These are phyloP conservation scores for Ctenochaetus hawaiiensis DNA, from an alignment of 2,797 vertebrate genomes.

Conservation along the genomic window DNA sequence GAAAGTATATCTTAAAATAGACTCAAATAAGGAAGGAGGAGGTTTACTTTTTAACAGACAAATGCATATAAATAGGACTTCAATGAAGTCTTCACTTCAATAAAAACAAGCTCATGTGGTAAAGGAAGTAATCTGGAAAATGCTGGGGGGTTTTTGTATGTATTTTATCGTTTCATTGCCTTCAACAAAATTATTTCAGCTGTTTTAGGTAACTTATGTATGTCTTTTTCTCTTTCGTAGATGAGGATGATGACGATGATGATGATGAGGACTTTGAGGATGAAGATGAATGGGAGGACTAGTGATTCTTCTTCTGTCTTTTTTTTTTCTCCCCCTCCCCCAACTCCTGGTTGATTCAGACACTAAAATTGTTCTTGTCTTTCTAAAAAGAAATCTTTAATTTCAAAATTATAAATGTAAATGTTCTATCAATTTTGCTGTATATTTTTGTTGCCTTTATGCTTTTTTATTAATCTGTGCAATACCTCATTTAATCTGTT, in stretches of 20 bases:
- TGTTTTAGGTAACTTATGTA: not conserved
- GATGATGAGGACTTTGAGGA: constrained; percentile 98
- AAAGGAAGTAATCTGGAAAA: not conserved
- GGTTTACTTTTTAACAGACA: not conserved
- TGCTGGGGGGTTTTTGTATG: not conserved
- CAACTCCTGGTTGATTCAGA: constrained; percentile 82
- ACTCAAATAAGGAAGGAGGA: not conserved
- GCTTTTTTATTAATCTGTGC: constrained; percentile 96
- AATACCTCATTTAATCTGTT: constrained; percentile 99
- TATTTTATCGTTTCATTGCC: not conserved
- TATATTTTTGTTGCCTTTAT: constrained; percentile 97
- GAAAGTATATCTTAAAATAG: not conserved
- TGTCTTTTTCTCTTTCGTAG: constrained; percentile 77
- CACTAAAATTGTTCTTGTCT: constrained; percentile 92
- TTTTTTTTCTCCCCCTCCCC: constrained; percentile 26
- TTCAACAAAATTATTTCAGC: not conserved
- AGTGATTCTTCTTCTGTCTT: constrained; percentile 70
- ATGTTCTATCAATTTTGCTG: constrained; percentile 94
- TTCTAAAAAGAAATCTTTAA: constrained; percentile 88
- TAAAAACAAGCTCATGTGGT: not conserved
- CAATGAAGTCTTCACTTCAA: not conserved
- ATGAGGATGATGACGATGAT: constrained; percentile 97
- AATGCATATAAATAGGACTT: not conserved
- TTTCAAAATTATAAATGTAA: constrained; percentile 92
- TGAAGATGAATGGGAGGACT: constrained; percentile 99